A percentile compares a stretch with the other conserved stretches of the same genome.
Conservation (phyloP, 1,140 invertebrate genomes). For the Lucilia sericata region DNA sequence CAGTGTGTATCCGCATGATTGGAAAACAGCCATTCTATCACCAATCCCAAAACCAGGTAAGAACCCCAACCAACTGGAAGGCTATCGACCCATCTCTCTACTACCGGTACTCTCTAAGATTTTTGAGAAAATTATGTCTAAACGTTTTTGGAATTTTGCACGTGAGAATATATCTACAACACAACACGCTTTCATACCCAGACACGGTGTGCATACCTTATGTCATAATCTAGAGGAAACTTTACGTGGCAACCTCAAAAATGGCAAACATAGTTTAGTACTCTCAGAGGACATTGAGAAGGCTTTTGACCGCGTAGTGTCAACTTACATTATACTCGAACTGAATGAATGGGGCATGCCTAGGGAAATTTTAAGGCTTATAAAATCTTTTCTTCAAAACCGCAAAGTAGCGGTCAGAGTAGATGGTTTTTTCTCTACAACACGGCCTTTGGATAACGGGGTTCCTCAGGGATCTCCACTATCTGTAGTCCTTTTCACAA, state of each 20-base stretch:
- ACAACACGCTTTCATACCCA: not conserved
- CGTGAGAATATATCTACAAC: not conserved
- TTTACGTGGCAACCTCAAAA: not conserved
- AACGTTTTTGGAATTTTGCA: not conserved
- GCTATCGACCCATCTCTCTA: not conserved
- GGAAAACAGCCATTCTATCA: not conserved
- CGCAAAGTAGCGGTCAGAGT: not conserved
- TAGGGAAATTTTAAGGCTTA: not conserved
- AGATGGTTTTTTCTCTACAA: not conserved
- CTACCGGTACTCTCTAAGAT: slow-evolving; percentile 5
- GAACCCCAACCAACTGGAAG: not conserved
- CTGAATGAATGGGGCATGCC: not conserved
- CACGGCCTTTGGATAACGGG: not conserved
- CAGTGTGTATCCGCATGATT: not conserved
- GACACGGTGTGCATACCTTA: not conserved
- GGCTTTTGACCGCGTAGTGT: not conserved
- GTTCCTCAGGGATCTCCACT: not conserved
- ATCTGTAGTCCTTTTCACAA: not conserved
- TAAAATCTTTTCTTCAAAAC: not conserved
- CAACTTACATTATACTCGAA: not conserved
- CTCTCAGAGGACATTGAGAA: not conserved
- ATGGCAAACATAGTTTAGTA: not conserved
- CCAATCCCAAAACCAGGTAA: not conserved
- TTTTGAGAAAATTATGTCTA: not conserved
- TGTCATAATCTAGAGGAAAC: not conserved